Percentiles rank a stretch among this genome's conserved stretches.
Evolutionary conservation across 2,113 vertebrate species (phyloP).

Genomic region (Miniopterus natalensis): DNA sequence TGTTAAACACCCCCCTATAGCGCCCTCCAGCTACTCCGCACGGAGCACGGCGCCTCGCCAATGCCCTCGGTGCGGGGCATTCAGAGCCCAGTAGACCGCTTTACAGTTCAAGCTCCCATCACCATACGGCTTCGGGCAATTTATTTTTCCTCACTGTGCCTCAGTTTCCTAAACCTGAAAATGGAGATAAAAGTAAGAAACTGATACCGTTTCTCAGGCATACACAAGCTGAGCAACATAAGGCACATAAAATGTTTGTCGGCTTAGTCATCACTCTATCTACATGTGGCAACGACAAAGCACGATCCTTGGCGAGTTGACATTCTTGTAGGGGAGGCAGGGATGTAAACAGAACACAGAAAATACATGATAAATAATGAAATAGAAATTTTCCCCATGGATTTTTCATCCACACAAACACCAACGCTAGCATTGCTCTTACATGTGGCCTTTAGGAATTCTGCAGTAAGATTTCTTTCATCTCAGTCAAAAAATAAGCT

Average conservation of each 20-base stretch:
- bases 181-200: background rate
- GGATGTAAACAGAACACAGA: background rate
- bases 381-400: background rate
- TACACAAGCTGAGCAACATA: background rate
- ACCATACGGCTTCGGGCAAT: background rate
- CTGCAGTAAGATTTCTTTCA: background rate
- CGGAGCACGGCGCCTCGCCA: background rate
- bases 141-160: background rate
- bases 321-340: background rate
- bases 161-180: slow-evolving; percentile 33
- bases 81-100: background rate
- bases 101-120: background rate
- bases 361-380: background rate
- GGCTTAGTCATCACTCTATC: background rate
- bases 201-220: background rate
- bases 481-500: background rate
- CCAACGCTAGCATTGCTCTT: background rate
- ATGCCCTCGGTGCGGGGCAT: background rate
- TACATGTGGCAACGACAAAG: background rate
- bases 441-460: background rate
- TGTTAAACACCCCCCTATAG: rapidly evolving
- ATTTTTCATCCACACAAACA: background rate
- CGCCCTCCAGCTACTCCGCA: rapidly evolving
- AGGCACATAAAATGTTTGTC: background rate
- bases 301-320: background rate